These are phyloP conservation scores for Panagrolaimus sp. DNA, from an alignment of 1,140 invertebrate species.

Conservation along the genomic window DNA sequence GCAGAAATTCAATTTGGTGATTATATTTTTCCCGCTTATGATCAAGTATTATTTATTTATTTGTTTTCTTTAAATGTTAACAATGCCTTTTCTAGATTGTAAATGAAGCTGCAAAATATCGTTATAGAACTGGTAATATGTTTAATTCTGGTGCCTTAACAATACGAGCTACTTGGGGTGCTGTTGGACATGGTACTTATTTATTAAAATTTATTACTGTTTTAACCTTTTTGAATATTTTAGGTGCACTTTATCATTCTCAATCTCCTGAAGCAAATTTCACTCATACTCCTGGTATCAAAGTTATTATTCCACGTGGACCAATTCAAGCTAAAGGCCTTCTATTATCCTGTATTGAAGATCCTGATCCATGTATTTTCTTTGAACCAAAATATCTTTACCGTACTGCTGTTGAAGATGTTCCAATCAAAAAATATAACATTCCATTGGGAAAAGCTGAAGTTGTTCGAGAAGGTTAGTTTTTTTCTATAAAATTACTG, in stretches of 20 bases:
- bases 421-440: constrained; percentile 75
- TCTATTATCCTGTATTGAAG: constrained; percentile 80
- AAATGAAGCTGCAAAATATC: constrained; percentile 81
- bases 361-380: constrained; percentile 88
- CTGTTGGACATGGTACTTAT: constrained; percentile 72
- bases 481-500: neutral
- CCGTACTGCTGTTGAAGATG: constrained; percentile 83
- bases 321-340: constrained; percentile 92
- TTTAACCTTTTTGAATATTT: too few species aligned
- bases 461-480: constrained; percentile 73
- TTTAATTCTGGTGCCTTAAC: constrained; percentile 88
- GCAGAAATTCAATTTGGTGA: constrained; percentile 99
- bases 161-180: constrained; percentile 75
- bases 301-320: constrained; percentile 87
- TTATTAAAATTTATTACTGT: too few species aligned
- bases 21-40: constrained; percentile 98
- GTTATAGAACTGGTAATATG: constrained; percentile 83
- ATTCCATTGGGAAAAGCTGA: constrained; percentile 85
- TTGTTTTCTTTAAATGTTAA: too few species aligned
- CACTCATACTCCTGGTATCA: constrained; percentile 88
- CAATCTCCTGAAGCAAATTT: constrained; percentile 97
- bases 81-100: too few species aligned
- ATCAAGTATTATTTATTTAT: too few species aligned
- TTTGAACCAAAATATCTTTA: constrained; percentile 98
- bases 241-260: constrained; percentile 81